phyloP scores from a whole-genome alignment of 2,888 invertebrate species.

The Venustoraphidia nigricollis region DNA sequence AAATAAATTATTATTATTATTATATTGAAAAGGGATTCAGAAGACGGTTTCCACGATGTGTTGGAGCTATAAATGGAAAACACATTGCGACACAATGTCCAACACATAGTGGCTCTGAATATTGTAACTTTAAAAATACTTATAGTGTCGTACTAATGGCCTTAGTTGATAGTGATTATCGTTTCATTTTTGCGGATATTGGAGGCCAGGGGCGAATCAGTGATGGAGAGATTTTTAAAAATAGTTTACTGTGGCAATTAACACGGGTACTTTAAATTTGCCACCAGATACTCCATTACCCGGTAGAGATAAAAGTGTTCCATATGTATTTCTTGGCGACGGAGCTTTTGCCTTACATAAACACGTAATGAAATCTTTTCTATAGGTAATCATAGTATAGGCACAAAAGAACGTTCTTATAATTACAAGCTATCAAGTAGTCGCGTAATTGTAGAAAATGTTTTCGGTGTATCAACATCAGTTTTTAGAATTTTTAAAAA shows the following conservation, averaged over 20 bases:
- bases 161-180: conserved; percentile 14
- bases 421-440: conserved; percentile 11
- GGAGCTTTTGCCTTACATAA: conserved; percentile 7
- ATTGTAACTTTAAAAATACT: conserved; percentile 16
- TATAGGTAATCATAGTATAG: conserved; percentile 8
- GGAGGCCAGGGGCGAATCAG: conserved; percentile 18
- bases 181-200: conserved; percentile 18
- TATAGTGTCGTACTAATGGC: conserved; percentile 17
- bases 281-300: conserved; percentile 6
- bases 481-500: conserved; percentile 4
- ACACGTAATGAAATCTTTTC: conserved; percentile 13
- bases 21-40: conserved; percentile 4
- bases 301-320: conserved; percentile 6
- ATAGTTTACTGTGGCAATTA: conserved; percentile 9
- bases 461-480: conserved; percentile 9
- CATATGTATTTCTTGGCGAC: conserved; percentile 12
- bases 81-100: conserved; percentile 15
- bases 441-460: conserved; percentile 13
- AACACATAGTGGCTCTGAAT: conserved; percentile 13
- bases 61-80: conserved; percentile 8
- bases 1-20: too few species aligned
- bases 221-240: conserved; percentile 13
- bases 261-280: conserved; percentile 1
- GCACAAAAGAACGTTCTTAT: conserved; percentile 12
- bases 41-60: conserved; percentile 11